These are phyloP conservation scores for Lingula anatina DNA, from an alignment of 2,888 invertebrate genomes.

Conservation along the genomic window DNA sequence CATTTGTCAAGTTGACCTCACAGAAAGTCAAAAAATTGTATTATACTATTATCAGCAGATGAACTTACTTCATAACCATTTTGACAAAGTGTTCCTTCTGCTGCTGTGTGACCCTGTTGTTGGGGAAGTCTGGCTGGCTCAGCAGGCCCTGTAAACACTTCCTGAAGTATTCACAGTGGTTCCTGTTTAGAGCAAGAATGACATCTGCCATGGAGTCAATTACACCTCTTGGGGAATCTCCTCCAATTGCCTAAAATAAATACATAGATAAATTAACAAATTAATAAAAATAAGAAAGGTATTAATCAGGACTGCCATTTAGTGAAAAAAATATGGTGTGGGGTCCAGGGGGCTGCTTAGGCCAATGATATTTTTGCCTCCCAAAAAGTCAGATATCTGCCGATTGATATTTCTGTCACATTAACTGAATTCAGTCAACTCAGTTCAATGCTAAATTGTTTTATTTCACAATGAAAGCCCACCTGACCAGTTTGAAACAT, in stretches of 20 bases:
- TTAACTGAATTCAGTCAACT: no score
- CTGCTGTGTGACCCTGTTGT: slow-evolving; percentile 61
- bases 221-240: slow-evolving; percentile 59
- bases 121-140: slow-evolving; percentile 66
- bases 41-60: slow-evolving; percentile 1
- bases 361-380: no score
- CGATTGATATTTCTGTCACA: no score
- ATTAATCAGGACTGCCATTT: no score
- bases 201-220: slow-evolving; percentile 64
- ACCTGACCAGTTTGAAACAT: no score
- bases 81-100: slow-evolving; percentile 71
- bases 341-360: no score
- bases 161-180: slow-evolving; percentile 61
- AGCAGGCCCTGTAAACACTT: slow-evolving; percentile 59
- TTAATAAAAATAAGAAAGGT: no score
- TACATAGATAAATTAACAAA: no score
- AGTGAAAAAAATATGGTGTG: no score
- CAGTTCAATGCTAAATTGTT: no score
- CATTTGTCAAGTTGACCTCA: not conserved
- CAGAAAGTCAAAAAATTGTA: not conserved
- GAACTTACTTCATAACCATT: slow-evolving; percentile 62
- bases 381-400: no score
- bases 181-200: slow-evolving; percentile 64
- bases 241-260: slow-evolving; percentile 56
- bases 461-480: no score